Evolutionary conservation across 2,113 vertebrate genomes (phyloP).

Genomic region (Pseudois nayaur): DNA sequence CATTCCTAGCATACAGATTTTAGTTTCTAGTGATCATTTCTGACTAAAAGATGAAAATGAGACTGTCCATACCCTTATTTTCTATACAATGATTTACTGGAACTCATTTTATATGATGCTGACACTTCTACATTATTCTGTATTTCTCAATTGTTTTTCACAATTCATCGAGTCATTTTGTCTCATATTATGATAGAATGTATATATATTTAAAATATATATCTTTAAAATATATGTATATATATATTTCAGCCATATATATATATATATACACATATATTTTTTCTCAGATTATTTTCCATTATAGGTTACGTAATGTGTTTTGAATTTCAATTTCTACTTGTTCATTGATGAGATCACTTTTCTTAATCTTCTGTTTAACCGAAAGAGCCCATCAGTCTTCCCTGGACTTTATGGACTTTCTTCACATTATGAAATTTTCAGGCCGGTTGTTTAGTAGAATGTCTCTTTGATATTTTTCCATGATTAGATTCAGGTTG

Average conservation of each 20-base stretch:
- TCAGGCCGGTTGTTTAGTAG: not conserved
- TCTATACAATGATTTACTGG: not conserved
- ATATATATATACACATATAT: not conserved
- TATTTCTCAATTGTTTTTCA: not conserved
- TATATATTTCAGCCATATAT: not conserved
- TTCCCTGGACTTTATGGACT: not conserved
- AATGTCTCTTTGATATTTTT: not conserved
- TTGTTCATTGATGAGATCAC: not conserved
- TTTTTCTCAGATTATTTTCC: not conserved
- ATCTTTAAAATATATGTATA: not conserved
- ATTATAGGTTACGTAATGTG: not conserved
- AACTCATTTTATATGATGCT: not conserved
- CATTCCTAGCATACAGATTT: not conserved
- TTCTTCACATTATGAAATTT: not conserved
- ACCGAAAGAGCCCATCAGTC: not conserved
- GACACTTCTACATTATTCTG: not conserved
- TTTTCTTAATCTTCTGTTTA: not conserved
- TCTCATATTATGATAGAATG: not conserved
- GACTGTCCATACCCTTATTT: not conserved
- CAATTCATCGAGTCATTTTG: not conserved
- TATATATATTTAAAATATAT: no score
- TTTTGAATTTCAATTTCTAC: not conserved
- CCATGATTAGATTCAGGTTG: not conserved
- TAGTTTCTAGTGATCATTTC: not conserved
- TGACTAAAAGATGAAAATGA: not conserved